Conservation (phyloP, 2,888 invertebrate species). For the Candidula unifasciata region DNA sequence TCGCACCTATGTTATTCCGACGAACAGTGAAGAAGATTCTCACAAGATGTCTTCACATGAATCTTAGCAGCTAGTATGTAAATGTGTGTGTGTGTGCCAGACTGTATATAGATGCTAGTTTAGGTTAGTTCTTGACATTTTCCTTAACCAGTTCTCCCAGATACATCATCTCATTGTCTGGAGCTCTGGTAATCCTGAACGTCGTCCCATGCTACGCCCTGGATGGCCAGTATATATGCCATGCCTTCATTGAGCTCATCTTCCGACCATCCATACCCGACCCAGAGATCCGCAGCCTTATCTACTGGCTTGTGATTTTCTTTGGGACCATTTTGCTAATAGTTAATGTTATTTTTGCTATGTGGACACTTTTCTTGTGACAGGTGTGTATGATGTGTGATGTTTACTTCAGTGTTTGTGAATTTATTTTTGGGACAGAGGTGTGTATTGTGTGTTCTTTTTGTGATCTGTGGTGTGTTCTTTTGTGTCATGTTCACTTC, state of each 20-base stretch:
- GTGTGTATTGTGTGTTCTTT: background rate
- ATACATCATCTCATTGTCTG: slow-evolving; percentile 86
- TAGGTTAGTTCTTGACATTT: background rate
- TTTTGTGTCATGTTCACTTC: too few species aligned
- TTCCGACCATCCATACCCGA: slow-evolving; percentile 70
- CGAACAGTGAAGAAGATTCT: too few species aligned
- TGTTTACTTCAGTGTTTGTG: background rate
- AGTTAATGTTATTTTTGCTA: slow-evolving; percentile 83
- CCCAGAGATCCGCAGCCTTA: slow-evolving; percentile 79
- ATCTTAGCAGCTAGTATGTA: too few species aligned
- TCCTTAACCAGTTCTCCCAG: slow-evolving; percentile 57
- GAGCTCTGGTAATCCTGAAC: slow-evolving; percentile 93
- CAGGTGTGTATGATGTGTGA: background rate
- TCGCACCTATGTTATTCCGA: too few species aligned
- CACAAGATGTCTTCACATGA: too few species aligned
- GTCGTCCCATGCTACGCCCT: slow-evolving; percentile 94
- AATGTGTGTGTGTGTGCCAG: too few species aligned
- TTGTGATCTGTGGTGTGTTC: too few species aligned
- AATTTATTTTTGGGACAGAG: background rate
- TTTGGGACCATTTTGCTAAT: slow-evolving; percentile 86
- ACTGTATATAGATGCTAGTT: background rate
- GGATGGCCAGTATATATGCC: slow-evolving; percentile 93
- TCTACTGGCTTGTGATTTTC: slow-evolving; percentile 85
- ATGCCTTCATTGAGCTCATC: slow-evolving; percentile 78
- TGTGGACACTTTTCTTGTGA: slow-evolving; percentile 73